Evolutionary conservation across 2,888 invertebrate species (phyloP), one percentile per base, ranked within the genome.

Genomic region (Lymantria dispar): DNA sequence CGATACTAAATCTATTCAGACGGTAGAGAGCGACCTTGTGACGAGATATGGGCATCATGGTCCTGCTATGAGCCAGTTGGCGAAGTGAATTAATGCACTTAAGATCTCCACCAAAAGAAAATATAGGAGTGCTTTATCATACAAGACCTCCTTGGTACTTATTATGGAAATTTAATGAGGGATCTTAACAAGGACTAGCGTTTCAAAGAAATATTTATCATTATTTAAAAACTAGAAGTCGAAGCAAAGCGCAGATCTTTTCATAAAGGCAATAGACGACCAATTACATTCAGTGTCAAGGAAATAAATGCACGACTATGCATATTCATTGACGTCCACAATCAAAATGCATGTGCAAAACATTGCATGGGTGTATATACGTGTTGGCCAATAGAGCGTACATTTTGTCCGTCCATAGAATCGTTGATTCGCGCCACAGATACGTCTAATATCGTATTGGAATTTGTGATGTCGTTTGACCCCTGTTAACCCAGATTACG

Each of bases 401-500:
- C 61, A 76, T 60, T 59, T 53, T 38, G 80, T 78, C 72, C 73
- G 73, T 76, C 81, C 80, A 76, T 83, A 80, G 83, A 80, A 78
- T 76, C 80, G 85, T 83, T 84, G 89, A 88, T 89, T 89, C 87
- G 85, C 89, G 90, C 88, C 87, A 87, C 88, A 87, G 91, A 91
- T 91, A 89, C 87, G 86, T 92, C 89, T 91, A 91, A 92, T 91
- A 89, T 91, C 92, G 91, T 92, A 92, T 92, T 92, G 93, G 93
- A 93, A 94, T 93, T 92, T 93, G 93, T 93, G 93, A 92, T 92
- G 93, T 92, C 93, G 93, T 93, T 94, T 94, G 94, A 94, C 94
- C 94, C 93, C 94, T 92, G 93, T 94, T 94, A 94, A 94, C 94
- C 94, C 93, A 94, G 94, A 94, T 94, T 94, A 94, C 93, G 91